Percentiles rank a stretch among this genome's conserved stretches.
Evolutionary conservation across 2,113 vertebrate genomes (phyloP).

Genomic region (Ptychochromis oligacanthus): DNA sequence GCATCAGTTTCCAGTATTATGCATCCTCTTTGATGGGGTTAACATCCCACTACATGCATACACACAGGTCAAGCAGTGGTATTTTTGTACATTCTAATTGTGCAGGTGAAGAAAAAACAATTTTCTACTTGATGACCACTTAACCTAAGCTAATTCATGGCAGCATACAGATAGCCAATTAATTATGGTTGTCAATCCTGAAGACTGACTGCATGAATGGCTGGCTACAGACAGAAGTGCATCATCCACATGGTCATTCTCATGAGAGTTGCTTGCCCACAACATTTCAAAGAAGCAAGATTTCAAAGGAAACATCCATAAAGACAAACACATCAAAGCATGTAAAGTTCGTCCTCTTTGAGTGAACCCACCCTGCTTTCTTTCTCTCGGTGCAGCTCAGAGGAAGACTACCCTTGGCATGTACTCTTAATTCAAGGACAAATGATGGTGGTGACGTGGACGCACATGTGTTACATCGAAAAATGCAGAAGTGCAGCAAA

Average conservation of each 20-base stretch:
- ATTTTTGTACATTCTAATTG: slow-evolving; percentile 8
- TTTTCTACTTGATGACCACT: slow-evolving; percentile 29
- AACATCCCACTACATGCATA: slow-evolving; percentile 16
- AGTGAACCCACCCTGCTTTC: neutral
- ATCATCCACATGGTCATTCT: slow-evolving; percentile 29
- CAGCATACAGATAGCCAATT: slow-evolving; percentile 34
- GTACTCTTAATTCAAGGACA: slow-evolving; percentile 6
- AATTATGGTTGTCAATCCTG: slow-evolving; percentile 33
- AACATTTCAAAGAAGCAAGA: slow-evolving; percentile 42
- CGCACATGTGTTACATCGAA: neutral
- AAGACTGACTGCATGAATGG: slow-evolving; percentile 21
- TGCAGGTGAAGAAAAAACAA: slow-evolving; percentile 16
- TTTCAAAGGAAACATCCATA: slow-evolving; percentile 8
- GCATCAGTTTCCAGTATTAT: slow-evolving; percentile 43
- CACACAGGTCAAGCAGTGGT: neutral
- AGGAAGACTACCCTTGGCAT: neutral
- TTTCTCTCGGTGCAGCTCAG: too few relatives aligned
- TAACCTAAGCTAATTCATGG: slow-evolving; percentile 43
- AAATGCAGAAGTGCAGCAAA: neutral
- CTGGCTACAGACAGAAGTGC: neutral
- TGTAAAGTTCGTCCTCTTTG: neutral
- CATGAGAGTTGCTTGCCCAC: slow-evolving; percentile 2
- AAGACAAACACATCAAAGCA: slow-evolving; percentile 37
- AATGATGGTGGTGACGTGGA: neutral
- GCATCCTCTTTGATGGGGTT: slow-evolving; percentile 35